A percentile compares a stretch with the other conserved stretches of the same genome.
phyloP scores from a whole-genome alignment of 2,888 invertebrate genomes.

The Linnaemya tessellans region DNA sequence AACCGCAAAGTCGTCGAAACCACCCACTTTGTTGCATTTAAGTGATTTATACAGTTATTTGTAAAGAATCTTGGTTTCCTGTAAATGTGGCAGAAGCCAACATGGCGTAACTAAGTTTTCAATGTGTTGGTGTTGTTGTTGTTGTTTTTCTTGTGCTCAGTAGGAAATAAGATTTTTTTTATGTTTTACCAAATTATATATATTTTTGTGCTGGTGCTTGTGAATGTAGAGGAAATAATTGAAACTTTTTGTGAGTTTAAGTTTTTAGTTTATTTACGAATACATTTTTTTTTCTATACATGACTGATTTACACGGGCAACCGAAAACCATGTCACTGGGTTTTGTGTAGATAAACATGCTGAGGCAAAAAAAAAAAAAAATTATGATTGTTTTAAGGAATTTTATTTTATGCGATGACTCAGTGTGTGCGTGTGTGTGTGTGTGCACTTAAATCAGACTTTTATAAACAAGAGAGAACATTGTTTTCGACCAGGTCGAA shows the following conservation, averaged over 20 bases:
- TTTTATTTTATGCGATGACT: too few species aligned
- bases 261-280: conserved; percentile 30
- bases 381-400: too few species aligned
- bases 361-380: not conserved
- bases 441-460: too few species aligned
- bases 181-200: conserved; percentile 34
- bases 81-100: conserved; percentile 73
- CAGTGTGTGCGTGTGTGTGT: too few species aligned
- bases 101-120: conserved; percentile 58
- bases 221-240: conserved; percentile 51
- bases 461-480: too few species aligned
- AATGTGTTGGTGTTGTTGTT: not conserved
- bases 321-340: not conserved
- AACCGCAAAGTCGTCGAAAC: conserved; percentile 20
- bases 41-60: conserved; percentile 60
- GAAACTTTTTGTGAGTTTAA: conserved; percentile 47
- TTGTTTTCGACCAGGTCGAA: too few species aligned
- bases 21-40: conserved; percentile 62
- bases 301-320: too few species aligned
- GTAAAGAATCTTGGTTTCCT: conserved; percentile 49
- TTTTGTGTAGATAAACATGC: too few species aligned
- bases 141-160: not conserved
- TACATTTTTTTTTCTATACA: not conserved
- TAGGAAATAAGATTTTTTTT: conserved; percentile 16
- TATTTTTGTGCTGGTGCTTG: conserved; percentile 8